Conservation (phyloP, 2,888 invertebrate genomes). For the Monopis laevigella region DNA sequence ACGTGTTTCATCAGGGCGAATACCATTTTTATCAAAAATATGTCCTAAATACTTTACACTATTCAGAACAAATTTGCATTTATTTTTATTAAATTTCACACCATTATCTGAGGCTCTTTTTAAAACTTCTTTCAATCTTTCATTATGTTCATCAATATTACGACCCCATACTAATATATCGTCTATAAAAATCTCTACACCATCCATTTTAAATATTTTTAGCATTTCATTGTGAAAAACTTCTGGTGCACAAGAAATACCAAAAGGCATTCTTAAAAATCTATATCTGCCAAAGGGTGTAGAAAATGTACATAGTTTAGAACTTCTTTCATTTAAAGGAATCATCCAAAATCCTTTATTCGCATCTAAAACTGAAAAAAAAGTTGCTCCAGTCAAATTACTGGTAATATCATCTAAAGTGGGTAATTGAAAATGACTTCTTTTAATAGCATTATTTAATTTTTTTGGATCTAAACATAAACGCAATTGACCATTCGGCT, state of each 20-base stretch:
- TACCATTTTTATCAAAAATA: too few relatives aligned
- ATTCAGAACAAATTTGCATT: too few relatives aligned
- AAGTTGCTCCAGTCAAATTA: slow-evolving; percentile 15
- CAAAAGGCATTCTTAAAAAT: slow-evolving; percentile 11
- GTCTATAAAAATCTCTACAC: slow-evolving; percentile 14
- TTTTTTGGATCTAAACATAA: slow-evolving; percentile 15
- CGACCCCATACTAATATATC: slow-evolving; percentile 13
- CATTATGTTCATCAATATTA: slow-evolving; percentile 14
- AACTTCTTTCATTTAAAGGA: slow-evolving; percentile 7
- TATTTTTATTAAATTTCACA: too few relatives aligned
- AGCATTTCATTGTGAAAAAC: slow-evolving; percentile 17
- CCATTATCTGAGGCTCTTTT: too few relatives aligned
- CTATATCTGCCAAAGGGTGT: slow-evolving; percentile 9
- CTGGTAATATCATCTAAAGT: slow-evolving; percentile 15
- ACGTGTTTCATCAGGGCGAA: too few relatives aligned
- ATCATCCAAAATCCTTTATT: slow-evolving; percentile 13
- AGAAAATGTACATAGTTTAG: slow-evolving; percentile 9
- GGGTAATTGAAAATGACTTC: slow-evolving; percentile 17
- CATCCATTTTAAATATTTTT: slow-evolving; percentile 16
- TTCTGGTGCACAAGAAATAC: slow-evolving; percentile 11
- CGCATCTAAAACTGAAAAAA: slow-evolving; percentile 16
- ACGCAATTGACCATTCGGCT: slow-evolving; percentile 14
- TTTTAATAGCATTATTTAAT: slow-evolving; percentile 15
- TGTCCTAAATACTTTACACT: too few relatives aligned
- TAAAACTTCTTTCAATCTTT: slow-evolving; percentile 11